Evolutionary conservation across 2,888 invertebrate genomes (phyloP).

Genomic region (Andrena hattorfiana): DNA sequence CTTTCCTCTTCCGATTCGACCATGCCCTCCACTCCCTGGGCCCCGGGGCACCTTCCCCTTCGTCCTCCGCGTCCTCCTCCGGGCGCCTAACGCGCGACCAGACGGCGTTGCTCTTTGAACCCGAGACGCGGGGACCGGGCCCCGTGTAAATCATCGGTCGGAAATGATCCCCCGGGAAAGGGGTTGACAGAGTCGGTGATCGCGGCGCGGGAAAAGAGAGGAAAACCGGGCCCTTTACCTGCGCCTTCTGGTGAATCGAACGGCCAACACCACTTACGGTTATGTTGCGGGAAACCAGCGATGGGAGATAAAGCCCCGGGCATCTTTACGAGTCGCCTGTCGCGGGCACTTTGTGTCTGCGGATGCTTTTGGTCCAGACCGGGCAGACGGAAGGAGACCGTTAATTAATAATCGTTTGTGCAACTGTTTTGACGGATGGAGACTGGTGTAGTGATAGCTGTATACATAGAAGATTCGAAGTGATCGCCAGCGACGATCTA

Average conservation of each 20-base stretch:
- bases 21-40: neutral
- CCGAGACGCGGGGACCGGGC: neutral
- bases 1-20: conserved; percentile 49
- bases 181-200: conserved; percentile 40
- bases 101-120: conserved; percentile 54
- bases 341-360: neutral
- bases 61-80: neutral
- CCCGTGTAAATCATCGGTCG: conserved; percentile 62
- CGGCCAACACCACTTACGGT: conserved; percentile 57
- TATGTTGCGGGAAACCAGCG: conserved; percentile 49
- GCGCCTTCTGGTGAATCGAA: conserved; percentile 41
- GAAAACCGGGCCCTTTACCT: conserved; percentile 46
- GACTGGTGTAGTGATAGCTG: neutral
- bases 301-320: conserved; percentile 56
- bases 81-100: neutral
- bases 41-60: neutral
- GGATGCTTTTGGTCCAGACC: neutral
- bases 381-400: neutral
- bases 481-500: neutral
- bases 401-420: conserved; percentile 19
- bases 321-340: conserved; percentile 59
- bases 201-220: conserved; percentile 15
- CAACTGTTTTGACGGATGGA: neutral
- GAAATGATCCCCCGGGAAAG: conserved; percentile 43
- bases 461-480: neutral